Evolutionary conservation across 2,113 vertebrate genomes (phyloP), one percentile per base, ranked within the genome.

Genomic region (Tragelaphus imberbis): DNA sequence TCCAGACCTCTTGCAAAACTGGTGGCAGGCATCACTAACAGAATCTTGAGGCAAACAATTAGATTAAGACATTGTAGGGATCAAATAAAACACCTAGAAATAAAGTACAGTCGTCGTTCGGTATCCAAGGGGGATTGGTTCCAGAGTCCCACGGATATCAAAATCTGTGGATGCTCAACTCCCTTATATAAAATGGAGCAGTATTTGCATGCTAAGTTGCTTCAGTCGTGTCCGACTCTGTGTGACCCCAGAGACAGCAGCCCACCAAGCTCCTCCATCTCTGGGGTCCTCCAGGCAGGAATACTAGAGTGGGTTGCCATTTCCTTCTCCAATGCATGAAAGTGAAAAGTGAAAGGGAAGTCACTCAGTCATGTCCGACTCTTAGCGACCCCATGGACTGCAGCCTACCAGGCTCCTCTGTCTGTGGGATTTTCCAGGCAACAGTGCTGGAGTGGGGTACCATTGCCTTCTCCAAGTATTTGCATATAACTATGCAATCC

Each of bases 101-200:
- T 49, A 65, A 56, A 65, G 59, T 36, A 7, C 5, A n/a, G 51
- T 3, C 10, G 0, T 55, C 0, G 3, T n/a, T 55, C 1, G 0
- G 3, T 82, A 55, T 15, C 33, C 3, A 21, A 55, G 51, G 51
- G 21, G 47, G 19, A 55, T 2, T 82, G 80, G 33, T 7, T 82
- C 6, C 51, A 55, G 51, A n/a, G 23, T n/a, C 33, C 49, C 19
- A 7, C 1, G 1, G 19, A 82, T 82, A 36, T n/a, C 3, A 25
- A 82, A 82, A 55, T 82, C 80, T 55, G 19, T 13, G 21, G 80
- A 55, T 55, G 80, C 33, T 55, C 80, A 55, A n/a, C 51, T 55
- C 51, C 33, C 19, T 23, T 55, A n/a, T 55, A 55, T 23, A 55
- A 55, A 55, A 55, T 36, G 80, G 51, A 14, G 6, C 15, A 21